These are phyloP conservation scores for Eidolon dupreanum DNA, from an alignment of 2,797 vertebrate genomes.

Conservation along the genomic window DNA sequence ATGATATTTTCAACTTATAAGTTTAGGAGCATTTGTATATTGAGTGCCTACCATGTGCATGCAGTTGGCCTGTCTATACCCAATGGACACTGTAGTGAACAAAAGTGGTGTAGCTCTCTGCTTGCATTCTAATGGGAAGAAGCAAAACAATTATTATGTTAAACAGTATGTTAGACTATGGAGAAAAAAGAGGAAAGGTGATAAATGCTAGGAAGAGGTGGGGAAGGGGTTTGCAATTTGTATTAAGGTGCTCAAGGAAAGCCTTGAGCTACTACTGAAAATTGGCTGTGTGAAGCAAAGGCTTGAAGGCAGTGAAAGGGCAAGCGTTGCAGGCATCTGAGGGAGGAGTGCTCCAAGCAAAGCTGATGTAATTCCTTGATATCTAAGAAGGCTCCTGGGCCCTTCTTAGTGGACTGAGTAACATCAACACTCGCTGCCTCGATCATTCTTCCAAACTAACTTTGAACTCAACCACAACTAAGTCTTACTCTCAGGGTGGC, in stretches of 20 bases:
- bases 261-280: not conserved
- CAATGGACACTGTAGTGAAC: not conserved
- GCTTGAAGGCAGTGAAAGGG: not conserved
- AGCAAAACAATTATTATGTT: not conserved
- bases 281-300: not conserved
- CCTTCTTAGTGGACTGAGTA: no score
- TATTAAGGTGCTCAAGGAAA: not conserved
- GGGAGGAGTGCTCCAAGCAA: not conserved
- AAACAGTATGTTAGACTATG: not conserved
- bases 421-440: not conserved
- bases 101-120: not conserved
- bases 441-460: not conserved
- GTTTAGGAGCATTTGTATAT: not conserved
- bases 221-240: not conserved
- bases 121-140: not conserved
- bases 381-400: not conserved
- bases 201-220: not conserved
- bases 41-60: not conserved
- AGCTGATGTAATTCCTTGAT: not conserved
- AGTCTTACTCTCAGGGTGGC: not conserved
- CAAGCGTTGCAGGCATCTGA: accelerated
- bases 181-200: not conserved
- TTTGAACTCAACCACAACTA: not conserved
- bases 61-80: not conserved
- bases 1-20: not conserved